phyloP scores from a whole-genome alignment of 2,888 invertebrate species.

The Andrena bicolor region DNA sequence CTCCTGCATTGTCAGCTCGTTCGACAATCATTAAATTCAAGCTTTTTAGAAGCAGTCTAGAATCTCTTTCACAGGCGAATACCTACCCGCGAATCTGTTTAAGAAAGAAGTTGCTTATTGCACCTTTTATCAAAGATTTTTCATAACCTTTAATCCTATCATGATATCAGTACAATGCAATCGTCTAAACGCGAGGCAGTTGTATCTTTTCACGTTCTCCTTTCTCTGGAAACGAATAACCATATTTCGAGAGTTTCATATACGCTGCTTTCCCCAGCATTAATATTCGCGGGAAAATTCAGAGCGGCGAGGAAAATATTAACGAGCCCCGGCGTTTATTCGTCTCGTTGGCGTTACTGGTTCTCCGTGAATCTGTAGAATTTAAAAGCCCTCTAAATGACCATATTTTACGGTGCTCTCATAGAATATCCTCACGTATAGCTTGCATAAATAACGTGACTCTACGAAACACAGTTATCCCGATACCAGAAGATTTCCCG shows the following conservation, averaged over 20 bases:
- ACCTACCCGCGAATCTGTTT: too few relatives aligned
- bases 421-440: neutral
- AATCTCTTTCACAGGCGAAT: too few relatives aligned
- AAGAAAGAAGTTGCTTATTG: too few relatives aligned
- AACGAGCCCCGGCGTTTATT: neutral
- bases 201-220: neutral
- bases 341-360: neutral
- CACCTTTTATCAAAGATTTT: too few relatives aligned
- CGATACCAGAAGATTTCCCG: constrained; percentile 63
- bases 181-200: neutral
- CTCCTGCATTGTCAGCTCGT: too few relatives aligned
- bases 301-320: constrained; percentile 8
- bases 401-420: neutral
- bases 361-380: neutral
- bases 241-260: neutral
- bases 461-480: constrained; percentile 21
- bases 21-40: too few relatives aligned
- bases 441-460: constrained; percentile 49
- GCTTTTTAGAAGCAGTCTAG: too few relatives aligned
- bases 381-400: neutral
- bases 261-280: neutral
- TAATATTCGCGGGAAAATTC: constrained; percentile 21
- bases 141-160: too few relatives aligned
- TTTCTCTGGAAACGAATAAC: constrained; percentile 23
- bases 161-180: too few relatives aligned